Base-by-base conservation (phyloP, 2,113 vertebrate genomes). In the Leptocoma aspasia region DNA sequence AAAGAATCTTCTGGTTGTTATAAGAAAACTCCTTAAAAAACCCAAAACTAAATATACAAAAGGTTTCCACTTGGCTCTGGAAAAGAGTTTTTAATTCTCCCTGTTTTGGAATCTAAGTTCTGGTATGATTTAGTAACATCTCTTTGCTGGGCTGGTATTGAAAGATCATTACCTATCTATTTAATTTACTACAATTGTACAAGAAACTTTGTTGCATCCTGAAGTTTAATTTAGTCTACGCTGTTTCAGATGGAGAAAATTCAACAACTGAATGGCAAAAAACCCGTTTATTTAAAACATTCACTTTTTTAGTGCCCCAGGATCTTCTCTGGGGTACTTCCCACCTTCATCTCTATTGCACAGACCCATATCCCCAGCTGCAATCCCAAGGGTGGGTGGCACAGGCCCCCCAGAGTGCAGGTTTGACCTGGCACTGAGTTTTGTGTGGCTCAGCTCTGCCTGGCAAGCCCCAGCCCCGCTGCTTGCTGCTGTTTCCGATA, bases 381-480 rank as follows among this genome's bases (percentile, higher is more conserved):
- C 19, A 81, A 50, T 6, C 23, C 64, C 26, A n/a, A 63, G 41
- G 15, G 4, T 0, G 0, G 17, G 53, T 16, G 35, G 22, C 26
- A 71, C 39, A 73, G 37, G 5, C 20, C 15, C 26, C 5, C 11
- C 54, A 73, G 59, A 11, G 47, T 9, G 28, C 41, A 82, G 63
- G 8, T n/a, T 7, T 27, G 54, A 45, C 45, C 60, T 2, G 0
- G 16, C 75, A 1, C 13, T 3, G 61, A 37, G 73, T n/a, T 65
- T 23, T 26, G 81, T 45, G 83, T 24, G 64, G 57, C 77, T 50
- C 52, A 50, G 65, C 23, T 35, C 52, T 84, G 91, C 83, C 57
- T 20, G 77, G 89, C 86, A 89, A 68, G 59, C 42, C 77, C 56
- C 47, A 57, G 64, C 65, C 90, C 84, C 76, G 89, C 78, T 80